These are phyloP conservation scores for Lottia scabra DNA, from an alignment of 2,888 invertebrate species.

Conservation along the genomic window DNA sequence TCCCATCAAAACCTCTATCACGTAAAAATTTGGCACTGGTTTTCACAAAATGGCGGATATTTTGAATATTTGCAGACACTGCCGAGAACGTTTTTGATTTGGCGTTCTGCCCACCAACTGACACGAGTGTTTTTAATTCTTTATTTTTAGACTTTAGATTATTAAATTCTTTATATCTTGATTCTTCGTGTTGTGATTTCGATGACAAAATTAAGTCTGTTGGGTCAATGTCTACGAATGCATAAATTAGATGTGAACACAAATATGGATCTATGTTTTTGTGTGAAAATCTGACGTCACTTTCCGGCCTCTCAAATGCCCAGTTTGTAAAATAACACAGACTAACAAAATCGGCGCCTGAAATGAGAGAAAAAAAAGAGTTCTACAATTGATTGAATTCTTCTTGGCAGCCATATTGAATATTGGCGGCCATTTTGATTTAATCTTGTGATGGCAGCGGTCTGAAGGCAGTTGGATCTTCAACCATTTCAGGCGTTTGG, in stretches of 20 bases:
- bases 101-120: slow-evolving; percentile 10
- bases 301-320: not conserved
- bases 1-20: slow-evolving; percentile 14
- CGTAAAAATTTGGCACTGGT: slow-evolving; percentile 11
- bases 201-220: not conserved
- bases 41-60: slow-evolving; percentile 9
- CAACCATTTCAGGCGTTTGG: no score
- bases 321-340: slow-evolving; percentile 14
- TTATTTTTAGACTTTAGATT: slow-evolving; percentile 7
- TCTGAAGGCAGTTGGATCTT: no score
- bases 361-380: no score
- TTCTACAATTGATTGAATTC: no score
- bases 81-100: not conserved
- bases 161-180: slow-evolving; percentile 13
- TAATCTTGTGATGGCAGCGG: no score
- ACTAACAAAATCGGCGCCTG: slow-evolving; percentile 14
- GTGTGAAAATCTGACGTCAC: slow-evolving; percentile 3
- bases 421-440: no score
- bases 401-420: no score
- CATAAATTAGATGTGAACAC: slow-evolving; percentile 19
- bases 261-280: slow-evolving; percentile 14
- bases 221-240: slow-evolving; percentile 13
- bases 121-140: slow-evolving; percentile 7
- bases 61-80: not conserved
- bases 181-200: not conserved